Base-by-base conservation (phyloP, 1,140 invertebrate genomes). In the Daktulosphaira vitifoliae region DNA sequence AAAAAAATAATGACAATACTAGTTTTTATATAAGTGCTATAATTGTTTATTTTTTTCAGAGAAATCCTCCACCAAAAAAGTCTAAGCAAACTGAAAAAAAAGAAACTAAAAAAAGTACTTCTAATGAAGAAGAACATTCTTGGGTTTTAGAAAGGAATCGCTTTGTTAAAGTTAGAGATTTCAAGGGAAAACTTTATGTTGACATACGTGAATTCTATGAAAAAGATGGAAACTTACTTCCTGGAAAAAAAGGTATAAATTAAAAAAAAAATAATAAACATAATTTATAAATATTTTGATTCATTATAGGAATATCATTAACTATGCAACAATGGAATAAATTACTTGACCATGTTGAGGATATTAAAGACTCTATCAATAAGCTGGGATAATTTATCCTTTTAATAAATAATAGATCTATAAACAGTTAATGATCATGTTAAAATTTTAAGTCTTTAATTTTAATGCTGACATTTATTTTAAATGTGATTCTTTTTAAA, bases 201-300 rank as follows among this genome's bases (percentile, higher is more conserved):
- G 77, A 81, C 67, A 83, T 83, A 50, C 70, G 82, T 51, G 82
- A 83, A 69, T 81, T 72, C 70, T 83, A 82, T 71, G 75, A 78
- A 53, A 74, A 76, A 29, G 74, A 79, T 70, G 81, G 81, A 20
- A 76, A 82, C 38, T 33, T 79, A 46, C 72, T 73, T 68, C 82
- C 82, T 15, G 79, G 80, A 5, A 82, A 79, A 69, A 83, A 83
- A 76, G 81, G 81, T 77, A 74, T 37, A 15, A 44, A 11, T 33
- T 33, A 33, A 33, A 33, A 33, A 33, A 33, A 33, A 33, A 33
- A 33, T 33, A 33, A 33, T 11, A 22, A 46, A 33, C 15, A 5
- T 13, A 20, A 2, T 18, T 16, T 11, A 62, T 62, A n/a, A n/a
- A 23, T 44, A 22, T 44, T 48, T 64, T 13, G 25, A 15, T 8